phyloP scores from a whole-genome alignment of 2,113 vertebrate genomes.

The Pyxicephalus adspersus region DNA sequence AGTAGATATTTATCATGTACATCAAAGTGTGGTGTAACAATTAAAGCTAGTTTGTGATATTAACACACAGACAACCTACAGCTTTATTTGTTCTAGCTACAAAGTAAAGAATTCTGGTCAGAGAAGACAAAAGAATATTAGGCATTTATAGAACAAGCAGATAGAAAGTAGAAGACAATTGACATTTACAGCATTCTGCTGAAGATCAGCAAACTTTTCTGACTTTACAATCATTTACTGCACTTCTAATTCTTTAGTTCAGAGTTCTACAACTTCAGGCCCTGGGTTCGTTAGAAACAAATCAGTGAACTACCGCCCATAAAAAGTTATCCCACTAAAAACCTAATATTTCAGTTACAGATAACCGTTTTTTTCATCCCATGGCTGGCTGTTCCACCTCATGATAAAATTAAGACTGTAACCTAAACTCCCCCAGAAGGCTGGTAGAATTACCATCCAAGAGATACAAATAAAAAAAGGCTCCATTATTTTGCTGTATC shows the following conservation, averaged over 20 bases:
- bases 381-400: too few relatives aligned
- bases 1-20: not conserved
- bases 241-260: not conserved
- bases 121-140: conserved; percentile 63
- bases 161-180: conserved; percentile 42
- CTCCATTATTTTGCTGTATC: too few relatives aligned
- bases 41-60: conserved; percentile 66
- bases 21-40: conserved; percentile 61
- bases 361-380: too few relatives aligned
- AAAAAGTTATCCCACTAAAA: too few relatives aligned
- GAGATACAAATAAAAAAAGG: too few relatives aligned
- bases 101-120: conserved; percentile 61
- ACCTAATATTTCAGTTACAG: too few relatives aligned
- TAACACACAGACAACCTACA: conserved; percentile 64
- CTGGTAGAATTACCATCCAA: too few relatives aligned
- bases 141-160: conserved; percentile 56
- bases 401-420: too few relatives aligned
- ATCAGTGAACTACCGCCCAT: too few relatives aligned
- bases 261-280: not conserved
- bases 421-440: too few relatives aligned
- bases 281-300: too few relatives aligned
- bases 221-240: conserved; percentile 58
- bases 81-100: conserved; percentile 60
- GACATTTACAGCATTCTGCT: conserved; percentile 65
- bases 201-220: conserved; percentile 59